Base-by-base conservation (phyloP, 2,113 vertebrate genomes). In the Phaetusa simplex region DNA sequence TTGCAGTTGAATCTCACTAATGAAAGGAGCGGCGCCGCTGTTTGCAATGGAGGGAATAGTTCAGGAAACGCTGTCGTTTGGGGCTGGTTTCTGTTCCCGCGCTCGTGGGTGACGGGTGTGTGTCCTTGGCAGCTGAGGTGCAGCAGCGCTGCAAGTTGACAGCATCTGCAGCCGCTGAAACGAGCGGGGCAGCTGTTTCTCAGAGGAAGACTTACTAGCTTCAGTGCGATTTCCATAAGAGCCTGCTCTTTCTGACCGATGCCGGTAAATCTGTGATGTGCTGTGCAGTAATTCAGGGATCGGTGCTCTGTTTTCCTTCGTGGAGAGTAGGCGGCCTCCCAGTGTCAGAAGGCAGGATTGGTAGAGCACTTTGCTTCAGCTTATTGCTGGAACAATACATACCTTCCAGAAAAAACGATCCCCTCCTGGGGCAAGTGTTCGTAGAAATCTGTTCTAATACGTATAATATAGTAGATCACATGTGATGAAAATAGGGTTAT, bases 41-140 rank as follows among this genome's bases (percentile, higher is more conserved):
- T 52, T 70, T 77, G 73, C 59, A 52, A 14, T 38, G 67, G 66
- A 79, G 79, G 45, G 38, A 85, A 32, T 7, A 79, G 38, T 55
- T 90, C 47, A 71, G 82, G 78, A 91, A 93, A 40, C 3, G 21
- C 59, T 88, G 74, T 82, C 1, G 0, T 56, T 55, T 10, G 56
- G 10, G 16, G 18, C 38, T 82, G 52, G 16, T 71, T 84, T 86
- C 29, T 79, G 23, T 82, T 45, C 3, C 7, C 38, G 32, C 40
- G 42, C 38, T 66, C 0, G 0, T 36, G 36, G 22, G 2, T 45
- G 56, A 7, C 0, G 8, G 29, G 9, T 61, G 34, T 88, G 9
- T 61, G 34, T 88, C 67, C 64, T 42, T 79, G 70, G 65, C 78
- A 82, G 82, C 47, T 90, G 61, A 64, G 45, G 36, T 74, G 85